Evolutionary conservation across 1,140 invertebrate species (phyloP), one percentile per base, ranked within the genome.

Genomic region (Aradophagus sp.): DNA sequence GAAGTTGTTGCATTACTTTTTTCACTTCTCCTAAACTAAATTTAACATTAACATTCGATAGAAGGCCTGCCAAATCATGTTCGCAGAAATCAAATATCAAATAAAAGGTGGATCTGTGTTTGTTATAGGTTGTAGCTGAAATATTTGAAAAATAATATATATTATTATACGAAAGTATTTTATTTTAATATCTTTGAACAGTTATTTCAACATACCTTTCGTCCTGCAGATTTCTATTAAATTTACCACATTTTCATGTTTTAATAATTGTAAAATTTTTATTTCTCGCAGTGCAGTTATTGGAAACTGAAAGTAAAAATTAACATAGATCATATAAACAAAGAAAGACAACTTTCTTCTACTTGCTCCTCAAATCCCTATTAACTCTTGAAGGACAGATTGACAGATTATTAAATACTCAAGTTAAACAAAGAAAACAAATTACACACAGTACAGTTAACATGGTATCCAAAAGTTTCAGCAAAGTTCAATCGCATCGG

Each of bases 21-120:
- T 99, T 99, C 27, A 99, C 98, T 87, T 99, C 97, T 4, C 95
- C 96, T 73, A 99, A 88, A 88, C 91, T 92, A 83, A 99, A 99
- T 88, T 97, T 97, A 0, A 99, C 97, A 83, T 97, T 96, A 4
- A 93, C 91, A 86, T 99, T 99, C 5, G 95, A 98, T 3, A 99
- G 82, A 19, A 99, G 87, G 4, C 98, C 98, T 17, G 98, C 98
- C 35, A 99, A 87, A 87, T 99, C 98, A 80, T 99, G 98, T 82
- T 99, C 98, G 86, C 97, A 99, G 80, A 99, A 99, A 73, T 99
- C 97, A 86, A 99, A 99, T 0, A 99, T 94, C 58, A 99, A 86
- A 81, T 97, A 99, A 81, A 99, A 99, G 0, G 96, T 99, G 3
- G 95, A 96, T 61, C 94, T 89, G 81, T 92, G 96, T 65, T 93